Evolutionary conservation across 2,797 vertebrate genomes (phyloP), one percentile per base, ranked within the genome.

Genomic region (Amblyopsis hoosieri): DNA sequence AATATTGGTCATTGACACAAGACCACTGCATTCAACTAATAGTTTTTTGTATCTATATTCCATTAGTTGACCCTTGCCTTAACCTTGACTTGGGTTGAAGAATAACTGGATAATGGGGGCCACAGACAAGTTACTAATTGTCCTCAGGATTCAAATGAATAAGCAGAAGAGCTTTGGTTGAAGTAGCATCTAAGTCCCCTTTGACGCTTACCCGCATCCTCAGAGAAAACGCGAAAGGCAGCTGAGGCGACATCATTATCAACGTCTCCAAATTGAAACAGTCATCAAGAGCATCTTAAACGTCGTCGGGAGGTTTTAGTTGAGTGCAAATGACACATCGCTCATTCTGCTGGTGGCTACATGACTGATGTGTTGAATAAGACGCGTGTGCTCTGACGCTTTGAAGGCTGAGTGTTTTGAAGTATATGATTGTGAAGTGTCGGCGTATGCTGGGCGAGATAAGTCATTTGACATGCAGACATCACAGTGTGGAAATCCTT

Each of bases 381-480:
- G 84, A 86, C 4, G 82, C 66, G 67, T 73, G 76, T 65, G 78
- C 84, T 86, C 77, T 87, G 86, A 90, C 76, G 85, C 84, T 77
- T 88, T 86, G 86, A 79, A 88, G 86, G 64, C 75, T 66, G 29
- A 59, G 73, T 84, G 71, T 85, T 91, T 88, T 91, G 89, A 92
- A 92, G 90, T 91, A 80, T 87, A 86, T 90, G 91, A 92, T 91
- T 91, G 81, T 92, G 89, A 91, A 92, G 90, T 89, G 90, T 69
- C 86, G 74, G 90, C 90, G 86, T 89, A 90, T 91, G 91, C 91
- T 90, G 83, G 80, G 90, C 29, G 83, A 90, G 92, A 93, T 93
- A 93, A 93, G 92, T 90, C 79, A 90, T 93, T 90, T 91, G 90
- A 91, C 90, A 91, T 86, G 84, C 85, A 91, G 86, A 88, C 88